Conservation (phyloP, 2,888 invertebrate species). For the Agriotes lineatus region DNA sequence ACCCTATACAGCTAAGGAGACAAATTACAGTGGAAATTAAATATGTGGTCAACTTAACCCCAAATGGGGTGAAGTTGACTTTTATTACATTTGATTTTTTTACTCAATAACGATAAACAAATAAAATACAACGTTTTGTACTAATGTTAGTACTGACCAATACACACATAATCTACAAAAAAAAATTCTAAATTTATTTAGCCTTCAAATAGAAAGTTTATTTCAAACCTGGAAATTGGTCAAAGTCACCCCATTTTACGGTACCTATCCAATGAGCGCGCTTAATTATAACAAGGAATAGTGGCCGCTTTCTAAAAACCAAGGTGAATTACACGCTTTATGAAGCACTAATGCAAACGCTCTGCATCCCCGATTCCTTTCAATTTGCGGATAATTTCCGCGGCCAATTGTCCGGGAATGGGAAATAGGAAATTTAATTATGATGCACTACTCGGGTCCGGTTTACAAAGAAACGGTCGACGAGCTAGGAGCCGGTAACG, state of each 20-base stretch:
- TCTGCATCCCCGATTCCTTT: constrained; percentile 19
- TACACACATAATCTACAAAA: not conserved
- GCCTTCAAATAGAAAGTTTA: no score
- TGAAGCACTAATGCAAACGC: constrained; percentile 15
- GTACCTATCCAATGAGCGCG: not conserved
- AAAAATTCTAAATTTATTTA: no score
- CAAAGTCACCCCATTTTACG: no score
- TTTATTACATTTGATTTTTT: no score
- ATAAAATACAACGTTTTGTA: no score
- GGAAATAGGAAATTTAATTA: constrained; percentile 42
- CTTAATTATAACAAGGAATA: not conserved
- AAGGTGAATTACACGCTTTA: not conserved
- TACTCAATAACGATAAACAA: no score
- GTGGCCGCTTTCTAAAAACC: not conserved
- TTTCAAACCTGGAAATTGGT: no score
- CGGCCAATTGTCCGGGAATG: constrained; percentile 32
- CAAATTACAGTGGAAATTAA: no score
- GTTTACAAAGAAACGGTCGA: constrained; percentile 44
- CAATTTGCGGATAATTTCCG: constrained; percentile 22
- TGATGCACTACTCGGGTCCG: constrained; percentile 29
- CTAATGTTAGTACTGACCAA: no score
- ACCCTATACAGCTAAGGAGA: no score
- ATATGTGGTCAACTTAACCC: no score
- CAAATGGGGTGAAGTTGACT: no score
- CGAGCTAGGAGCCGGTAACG: constrained; percentile 44